These are phyloP conservation scores for Habrosyne pyritoides DNA, from an alignment of 2,888 invertebrate species.

Conservation along the genomic window DNA sequence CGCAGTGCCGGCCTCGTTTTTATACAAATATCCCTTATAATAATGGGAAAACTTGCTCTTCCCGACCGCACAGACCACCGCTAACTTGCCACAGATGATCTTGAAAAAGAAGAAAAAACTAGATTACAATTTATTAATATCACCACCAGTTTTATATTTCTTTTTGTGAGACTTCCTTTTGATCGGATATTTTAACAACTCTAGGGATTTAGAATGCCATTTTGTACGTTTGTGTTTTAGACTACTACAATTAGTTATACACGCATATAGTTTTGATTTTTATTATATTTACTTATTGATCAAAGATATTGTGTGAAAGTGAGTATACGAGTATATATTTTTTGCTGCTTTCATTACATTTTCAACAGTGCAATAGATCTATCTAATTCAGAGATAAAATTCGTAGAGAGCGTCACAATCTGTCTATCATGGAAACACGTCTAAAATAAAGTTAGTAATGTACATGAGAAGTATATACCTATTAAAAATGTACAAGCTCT, in stretches of 20 bases:
- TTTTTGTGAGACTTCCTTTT: not conserved
- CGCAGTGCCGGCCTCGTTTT: slow-evolving; percentile 58
- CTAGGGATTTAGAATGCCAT: not conserved
- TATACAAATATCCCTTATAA: slow-evolving; percentile 75
- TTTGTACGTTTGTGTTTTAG: not conserved
- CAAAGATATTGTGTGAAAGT: too few relatives aligned
- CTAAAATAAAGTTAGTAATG: too few relatives aligned
- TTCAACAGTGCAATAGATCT: too few relatives aligned
- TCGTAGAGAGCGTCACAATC: too few relatives aligned
- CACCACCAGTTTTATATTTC: slow-evolving; percentile 20
- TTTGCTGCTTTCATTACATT: too few relatives aligned
- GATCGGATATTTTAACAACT: not conserved
- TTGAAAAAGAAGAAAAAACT: slow-evolving; percentile 59
- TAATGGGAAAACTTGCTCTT: slow-evolving; percentile 79
- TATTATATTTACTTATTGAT: too few relatives aligned
- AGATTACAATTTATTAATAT: slow-evolving; percentile 52
- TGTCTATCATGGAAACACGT: too few relatives aligned
- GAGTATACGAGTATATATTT: too few relatives aligned
- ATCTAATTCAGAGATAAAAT: too few relatives aligned
- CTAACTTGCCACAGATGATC: slow-evolving; percentile 70
- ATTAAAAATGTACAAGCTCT: too few relatives aligned
- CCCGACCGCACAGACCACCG: slow-evolving; percentile 44
- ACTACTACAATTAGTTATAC: too few relatives aligned
- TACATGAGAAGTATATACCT: too few relatives aligned
- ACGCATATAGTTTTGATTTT: not conserved